These are phyloP conservation scores for Marisa cornuarietis DNA, from an alignment of 1,140 invertebrate species.

Conservation along the genomic window DNA sequence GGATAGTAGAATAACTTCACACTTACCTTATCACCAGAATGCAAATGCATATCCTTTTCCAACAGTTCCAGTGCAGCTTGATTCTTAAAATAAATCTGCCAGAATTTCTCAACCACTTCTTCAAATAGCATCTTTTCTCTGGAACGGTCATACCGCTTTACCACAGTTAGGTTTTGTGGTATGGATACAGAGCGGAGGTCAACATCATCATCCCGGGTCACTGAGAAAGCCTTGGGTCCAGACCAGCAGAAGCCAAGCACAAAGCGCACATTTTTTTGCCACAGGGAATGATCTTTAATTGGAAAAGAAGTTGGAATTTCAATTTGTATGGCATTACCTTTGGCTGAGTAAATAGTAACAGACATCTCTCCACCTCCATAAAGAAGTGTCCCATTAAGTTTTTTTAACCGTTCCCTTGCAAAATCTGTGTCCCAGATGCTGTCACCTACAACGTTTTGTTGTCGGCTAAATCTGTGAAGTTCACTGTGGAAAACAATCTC, in stretches of 20 bases:
- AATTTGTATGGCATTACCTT: constrained; percentile 15
- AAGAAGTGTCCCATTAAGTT: constrained; percentile 15
- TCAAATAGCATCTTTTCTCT: constrained; percentile 11
- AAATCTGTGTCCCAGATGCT: constrained; percentile 19
- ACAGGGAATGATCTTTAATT: constrained; percentile 24
- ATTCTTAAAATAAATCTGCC: not conserved
- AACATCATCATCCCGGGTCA: constrained; percentile 14
- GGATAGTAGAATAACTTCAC: not conserved
- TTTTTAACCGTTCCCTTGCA: constrained; percentile 21
- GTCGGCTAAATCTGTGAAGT: not conserved
- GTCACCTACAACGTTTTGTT: constrained; percentile 11
- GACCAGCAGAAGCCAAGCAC: constrained; percentile 39
- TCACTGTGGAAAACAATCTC: constrained; percentile 23
- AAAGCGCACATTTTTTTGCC: constrained; percentile 34
- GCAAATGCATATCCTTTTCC: constrained; percentile 13
- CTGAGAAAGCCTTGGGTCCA: constrained; percentile 37
- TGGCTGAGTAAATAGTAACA: constrained; percentile 11
- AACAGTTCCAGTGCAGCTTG: not conserved
- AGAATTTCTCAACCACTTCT: constrained; percentile 13
- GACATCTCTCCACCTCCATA: constrained; percentile 26
- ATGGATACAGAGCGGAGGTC: constrained; percentile 8
- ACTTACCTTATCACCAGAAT: constrained; percentile 14
- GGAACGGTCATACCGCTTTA: not conserved
- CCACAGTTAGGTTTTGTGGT: constrained; percentile 2
- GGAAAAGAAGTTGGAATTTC: constrained; percentile 29